Percentiles rank a stretch among this genome's conserved stretches.
phyloP scores from a whole-genome alignment of 2,888 invertebrate genomes.

The Yponomeuta plumbellus region DNA sequence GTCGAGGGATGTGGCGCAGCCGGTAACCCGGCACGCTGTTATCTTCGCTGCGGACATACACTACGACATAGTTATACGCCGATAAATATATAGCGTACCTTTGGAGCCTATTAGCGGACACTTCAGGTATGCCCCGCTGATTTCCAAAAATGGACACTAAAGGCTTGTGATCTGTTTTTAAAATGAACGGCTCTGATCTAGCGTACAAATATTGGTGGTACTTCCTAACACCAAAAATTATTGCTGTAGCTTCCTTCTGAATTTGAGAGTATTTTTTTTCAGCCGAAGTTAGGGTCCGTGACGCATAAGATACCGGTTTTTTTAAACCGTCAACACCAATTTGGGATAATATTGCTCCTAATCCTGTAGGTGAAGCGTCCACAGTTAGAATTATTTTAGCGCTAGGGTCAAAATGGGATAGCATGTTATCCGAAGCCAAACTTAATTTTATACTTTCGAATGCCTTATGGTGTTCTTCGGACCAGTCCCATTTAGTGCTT shows the following conservation, averaged over 20 bases:
- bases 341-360: slow-evolving; percentile 19
- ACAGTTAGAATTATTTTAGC: slow-evolving; percentile 16
- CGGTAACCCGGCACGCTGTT: too few relatives aligned
- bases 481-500: neutral
- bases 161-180: slow-evolving; percentile 19
- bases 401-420: neutral
- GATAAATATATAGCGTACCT: slow-evolving; percentile 13
- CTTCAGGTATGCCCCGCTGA: slow-evolving; percentile 12
- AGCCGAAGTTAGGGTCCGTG: neutral
- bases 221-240: slow-evolving; percentile 5
- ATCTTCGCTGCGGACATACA: neutral
- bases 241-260: slow-evolving; percentile 4
- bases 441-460: neutral
- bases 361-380: slow-evolving; percentile 18
- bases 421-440: neutral
- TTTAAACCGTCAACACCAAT: slow-evolving; percentile 12
- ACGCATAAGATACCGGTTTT: slow-evolving; percentile 15
- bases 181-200: slow-evolving; percentile 11
- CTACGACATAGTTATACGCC: slow-evolving; percentile 12
- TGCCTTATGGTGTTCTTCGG: neutral
- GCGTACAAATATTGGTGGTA: slow-evolving; percentile 5
- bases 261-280: neutral
- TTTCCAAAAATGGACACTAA: slow-evolving; percentile 13
- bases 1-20: too few relatives aligned
- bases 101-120: slow-evolving; percentile 12